These are phyloP conservation scores for Pteruthius melanotis DNA, from an alignment of 2,113 vertebrate genomes.

Conservation along the genomic window DNA sequence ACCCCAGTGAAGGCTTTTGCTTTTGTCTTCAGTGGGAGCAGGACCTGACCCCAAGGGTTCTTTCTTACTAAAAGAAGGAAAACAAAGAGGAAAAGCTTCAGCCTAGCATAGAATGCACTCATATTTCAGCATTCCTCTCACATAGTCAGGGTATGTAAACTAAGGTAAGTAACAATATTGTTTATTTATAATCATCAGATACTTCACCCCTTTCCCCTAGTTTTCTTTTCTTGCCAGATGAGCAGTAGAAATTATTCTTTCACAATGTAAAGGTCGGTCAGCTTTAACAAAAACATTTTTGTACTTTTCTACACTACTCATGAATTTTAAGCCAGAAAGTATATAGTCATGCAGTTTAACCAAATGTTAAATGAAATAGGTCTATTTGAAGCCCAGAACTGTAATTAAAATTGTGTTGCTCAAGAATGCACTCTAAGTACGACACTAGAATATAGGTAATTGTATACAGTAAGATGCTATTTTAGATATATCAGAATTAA, in stretches of 20 bases:
- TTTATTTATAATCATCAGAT: neutral
- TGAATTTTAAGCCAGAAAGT: neutral
- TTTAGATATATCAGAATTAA: neutral
- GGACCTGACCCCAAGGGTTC: neutral
- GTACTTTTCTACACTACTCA: neutral
- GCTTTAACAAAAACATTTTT: neutral
- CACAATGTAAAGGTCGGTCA: neutral
- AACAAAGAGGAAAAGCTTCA: neutral
- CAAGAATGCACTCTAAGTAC: neutral
- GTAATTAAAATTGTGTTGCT: neutral
- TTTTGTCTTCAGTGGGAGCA: conserved; percentile 6
- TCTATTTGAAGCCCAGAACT: neutral
- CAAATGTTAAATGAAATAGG: neutral
- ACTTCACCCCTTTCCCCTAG: neutral
- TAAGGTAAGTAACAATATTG: conserved; percentile 53
- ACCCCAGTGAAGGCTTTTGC: neutral
- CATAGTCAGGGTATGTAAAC: neutral
- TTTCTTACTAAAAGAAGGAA: neutral
- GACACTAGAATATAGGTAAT: neutral
- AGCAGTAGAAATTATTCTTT: neutral
- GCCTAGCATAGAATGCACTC: neutral
- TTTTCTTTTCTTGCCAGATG: neutral
- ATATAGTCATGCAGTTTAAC: neutral
- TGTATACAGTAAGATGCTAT: neutral
- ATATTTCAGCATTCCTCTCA: neutral